Percentiles rank a stretch among this genome's conserved stretches.
Conservation (phyloP, 2,888 invertebrate species). For the Calliopum simillimum region DNA sequence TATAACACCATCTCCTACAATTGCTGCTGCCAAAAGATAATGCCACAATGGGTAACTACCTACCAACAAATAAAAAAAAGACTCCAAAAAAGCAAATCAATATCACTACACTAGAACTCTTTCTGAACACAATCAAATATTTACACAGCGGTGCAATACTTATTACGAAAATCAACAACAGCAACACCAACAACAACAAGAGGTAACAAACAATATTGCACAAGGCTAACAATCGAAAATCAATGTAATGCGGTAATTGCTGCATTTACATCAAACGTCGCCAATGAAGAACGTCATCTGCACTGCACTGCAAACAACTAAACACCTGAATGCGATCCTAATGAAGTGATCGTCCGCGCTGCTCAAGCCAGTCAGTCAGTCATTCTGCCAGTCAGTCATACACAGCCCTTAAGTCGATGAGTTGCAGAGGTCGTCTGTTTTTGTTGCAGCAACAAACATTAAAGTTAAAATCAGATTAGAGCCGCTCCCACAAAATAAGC, state of each 20-base stretch:
- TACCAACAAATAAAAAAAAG: background rate
- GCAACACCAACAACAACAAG: background rate
- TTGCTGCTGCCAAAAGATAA: background rate
- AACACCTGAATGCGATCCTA: conserved; percentile 27
- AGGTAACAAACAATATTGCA: background rate
- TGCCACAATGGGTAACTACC: background rate
- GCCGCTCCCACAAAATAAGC: conserved; percentile 11
- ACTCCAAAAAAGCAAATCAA: too few species aligned
- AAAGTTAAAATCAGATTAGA: conserved; percentile 23
- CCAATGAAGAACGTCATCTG: background rate
- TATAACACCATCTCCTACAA: background rate
- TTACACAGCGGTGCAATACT: too few species aligned
- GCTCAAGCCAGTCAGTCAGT: background rate
- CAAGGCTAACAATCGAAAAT: conserved; percentile 21
- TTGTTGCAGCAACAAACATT: too few species aligned
- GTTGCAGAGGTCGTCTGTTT: background rate
- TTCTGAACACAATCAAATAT: too few species aligned
- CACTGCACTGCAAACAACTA: background rate
- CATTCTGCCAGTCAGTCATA: background rate
- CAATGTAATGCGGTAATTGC: conserved; percentile 22
- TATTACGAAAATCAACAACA: background rate
- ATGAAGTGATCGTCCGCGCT: conserved; percentile 28
- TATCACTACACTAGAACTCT: too few species aligned
- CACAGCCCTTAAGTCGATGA: background rate
- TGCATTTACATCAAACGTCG: conserved; percentile 10